Conservation (phyloP, 2,888 invertebrate species). For the Bruchidius siliquastri region DNA sequence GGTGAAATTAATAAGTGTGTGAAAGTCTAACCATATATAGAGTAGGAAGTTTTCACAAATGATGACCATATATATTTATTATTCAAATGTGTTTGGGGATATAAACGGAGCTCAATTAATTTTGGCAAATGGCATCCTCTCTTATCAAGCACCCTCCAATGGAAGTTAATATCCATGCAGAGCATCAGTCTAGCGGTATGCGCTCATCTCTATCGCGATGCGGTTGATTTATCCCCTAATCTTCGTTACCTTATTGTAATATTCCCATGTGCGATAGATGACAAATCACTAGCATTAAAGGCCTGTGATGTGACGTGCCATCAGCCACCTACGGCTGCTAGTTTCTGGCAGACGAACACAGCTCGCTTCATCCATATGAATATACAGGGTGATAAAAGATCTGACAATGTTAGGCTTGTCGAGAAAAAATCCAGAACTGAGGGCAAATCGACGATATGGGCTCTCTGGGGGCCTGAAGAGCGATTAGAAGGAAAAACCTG, state of each 20-base stretch:
- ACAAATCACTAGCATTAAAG: neutral
- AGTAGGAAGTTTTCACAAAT: too few species aligned
- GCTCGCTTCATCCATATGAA: neutral
- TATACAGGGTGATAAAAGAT: neutral
- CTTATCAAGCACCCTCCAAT: neutral
- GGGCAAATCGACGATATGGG: too few species aligned
- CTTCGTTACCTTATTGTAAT: neutral
- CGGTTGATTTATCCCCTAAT: neutral
- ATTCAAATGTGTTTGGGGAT: too few species aligned
- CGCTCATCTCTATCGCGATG: neutral
- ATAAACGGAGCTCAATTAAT: too few species aligned
- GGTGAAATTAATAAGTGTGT: too few species aligned
- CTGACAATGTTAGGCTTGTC: too few species aligned
- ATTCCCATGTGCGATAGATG: neutral
- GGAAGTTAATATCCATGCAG: neutral
- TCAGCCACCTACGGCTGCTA: neutral
- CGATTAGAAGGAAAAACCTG: too few species aligned
- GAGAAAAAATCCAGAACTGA: too few species aligned
- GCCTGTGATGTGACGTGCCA: neutral
- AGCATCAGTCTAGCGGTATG: neutral
- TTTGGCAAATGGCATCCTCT: neutral
- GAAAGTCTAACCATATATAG: too few species aligned
- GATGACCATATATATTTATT: too few species aligned
- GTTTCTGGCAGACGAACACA: neutral
- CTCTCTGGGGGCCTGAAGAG: too few species aligned